Conservation (phyloP, 2,888 invertebrate species). For the Mystacides longicornis region DNA sequence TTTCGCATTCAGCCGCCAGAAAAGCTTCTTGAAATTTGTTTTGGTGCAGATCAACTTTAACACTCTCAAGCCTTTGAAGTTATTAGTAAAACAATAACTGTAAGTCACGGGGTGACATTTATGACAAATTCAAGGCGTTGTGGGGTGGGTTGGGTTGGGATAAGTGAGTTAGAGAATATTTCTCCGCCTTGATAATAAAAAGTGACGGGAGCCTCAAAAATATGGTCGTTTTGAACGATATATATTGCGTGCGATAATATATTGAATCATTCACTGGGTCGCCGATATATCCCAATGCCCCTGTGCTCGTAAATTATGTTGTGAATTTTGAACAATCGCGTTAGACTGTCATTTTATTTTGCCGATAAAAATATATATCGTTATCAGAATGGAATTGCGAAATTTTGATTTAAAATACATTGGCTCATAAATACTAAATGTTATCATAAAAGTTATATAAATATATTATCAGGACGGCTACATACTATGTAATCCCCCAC, state of each 20-base stretch:
- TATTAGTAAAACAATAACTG: slow-evolving; percentile 9
- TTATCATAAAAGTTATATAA: too few species aligned
- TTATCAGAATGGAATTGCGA: too few species aligned
- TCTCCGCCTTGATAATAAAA: not conserved
- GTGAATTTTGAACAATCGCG: not conserved
- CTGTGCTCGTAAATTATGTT: not conserved
- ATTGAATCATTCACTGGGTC: not conserved
- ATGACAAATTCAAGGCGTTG: slow-evolving; percentile 17
- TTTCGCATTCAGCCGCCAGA: not conserved
- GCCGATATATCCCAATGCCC: not conserved
- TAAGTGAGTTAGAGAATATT: slow-evolving; percentile 2
- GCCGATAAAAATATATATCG: too few species aligned
- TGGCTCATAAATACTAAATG: too few species aligned
- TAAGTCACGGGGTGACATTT: slow-evolving; percentile 19
- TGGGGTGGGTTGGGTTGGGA: not conserved
- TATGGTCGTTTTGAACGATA: not conserved
- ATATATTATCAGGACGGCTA: too few species aligned
- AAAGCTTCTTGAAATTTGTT: not conserved
- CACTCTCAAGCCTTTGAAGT: slow-evolving; percentile 4
- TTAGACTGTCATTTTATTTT: too few species aligned
- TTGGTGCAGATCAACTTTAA: slow-evolving; percentile 2
- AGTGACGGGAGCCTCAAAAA: not conserved
- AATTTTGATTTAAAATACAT: too few species aligned
- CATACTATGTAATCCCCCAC: too few species aligned
- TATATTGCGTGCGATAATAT: too few species aligned